Percentiles rank a stretch among this genome's conserved stretches.
These are phyloP conservation scores for Micropoecilia bifurca DNA, from an alignment of 2,797 vertebrate genomes.

Conservation along the genomic window DNA sequence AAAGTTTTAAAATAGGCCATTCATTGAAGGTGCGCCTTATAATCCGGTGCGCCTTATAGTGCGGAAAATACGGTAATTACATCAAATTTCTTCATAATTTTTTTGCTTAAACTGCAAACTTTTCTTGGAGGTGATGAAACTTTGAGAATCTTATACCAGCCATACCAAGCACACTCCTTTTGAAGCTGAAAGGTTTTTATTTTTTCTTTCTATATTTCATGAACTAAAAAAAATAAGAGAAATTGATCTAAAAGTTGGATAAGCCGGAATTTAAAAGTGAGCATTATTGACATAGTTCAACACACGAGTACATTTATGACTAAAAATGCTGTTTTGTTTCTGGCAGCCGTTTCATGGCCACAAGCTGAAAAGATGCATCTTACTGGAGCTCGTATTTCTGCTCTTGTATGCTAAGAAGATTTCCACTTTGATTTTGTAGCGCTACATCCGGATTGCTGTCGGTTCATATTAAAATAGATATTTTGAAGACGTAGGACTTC, in stretches of 20 bases:
- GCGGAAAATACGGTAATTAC: too few species aligned
- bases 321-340: background rate
- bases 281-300: background rate
- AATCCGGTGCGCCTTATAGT: too few species aligned
- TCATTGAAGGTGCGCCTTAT: too few species aligned
- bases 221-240: background rate
- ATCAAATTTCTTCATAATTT: background rate
- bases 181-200: background rate
- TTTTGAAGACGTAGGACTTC: background rate
- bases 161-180: background rate
- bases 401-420: background rate
- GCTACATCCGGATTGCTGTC: background rate
- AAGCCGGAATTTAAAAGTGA: conserved; percentile 7
- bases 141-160: background rate
- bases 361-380: background rate
- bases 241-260: background rate
- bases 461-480: background rate
- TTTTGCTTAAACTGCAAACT: background rate
- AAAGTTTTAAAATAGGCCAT: too few species aligned
- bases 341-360: background rate
- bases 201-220: background rate
- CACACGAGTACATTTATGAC: background rate
- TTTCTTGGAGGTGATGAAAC: background rate
- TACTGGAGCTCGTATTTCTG: background rate
- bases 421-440: background rate